These are phyloP conservation scores for Zosterops japonicus DNA, from an alignment of 2,113 vertebrate species.

Conservation along the genomic window DNA sequence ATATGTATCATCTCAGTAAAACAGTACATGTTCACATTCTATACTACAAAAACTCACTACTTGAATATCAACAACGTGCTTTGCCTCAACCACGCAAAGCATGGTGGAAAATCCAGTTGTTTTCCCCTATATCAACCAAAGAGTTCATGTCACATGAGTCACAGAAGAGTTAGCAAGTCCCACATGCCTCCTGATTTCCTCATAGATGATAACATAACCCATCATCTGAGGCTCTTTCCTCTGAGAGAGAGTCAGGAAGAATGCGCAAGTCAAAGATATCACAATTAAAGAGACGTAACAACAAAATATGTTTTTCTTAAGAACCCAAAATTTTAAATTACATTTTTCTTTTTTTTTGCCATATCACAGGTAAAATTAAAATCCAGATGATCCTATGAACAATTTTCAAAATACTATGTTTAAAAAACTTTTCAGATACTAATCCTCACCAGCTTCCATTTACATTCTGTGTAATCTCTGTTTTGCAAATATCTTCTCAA, in stretches of 20 bases:
- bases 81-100: not conserved
- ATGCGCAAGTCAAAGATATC: not conserved
- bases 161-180: not conserved
- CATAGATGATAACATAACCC: not conserved
- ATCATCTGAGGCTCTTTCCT: not conserved
- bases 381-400: not conserved
- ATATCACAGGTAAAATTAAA: not conserved
- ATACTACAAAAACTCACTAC: not conserved
- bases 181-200: not conserved
- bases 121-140: not conserved
- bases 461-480: not conserved
- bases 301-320: not conserved
- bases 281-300: not conserved
- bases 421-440: not conserved
- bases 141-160: not conserved
- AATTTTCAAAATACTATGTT: not conserved
- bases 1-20: not conserved
- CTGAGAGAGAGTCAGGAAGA: not conserved
- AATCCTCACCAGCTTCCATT: not conserved
- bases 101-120: not conserved
- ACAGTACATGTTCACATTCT: not conserved
- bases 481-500: not conserved
- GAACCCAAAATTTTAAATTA: not conserved
- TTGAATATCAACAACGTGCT: not conserved
- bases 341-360: not conserved